Conservation (phyloP, 2,888 invertebrate species). For the Parnassius orleans region DNA sequence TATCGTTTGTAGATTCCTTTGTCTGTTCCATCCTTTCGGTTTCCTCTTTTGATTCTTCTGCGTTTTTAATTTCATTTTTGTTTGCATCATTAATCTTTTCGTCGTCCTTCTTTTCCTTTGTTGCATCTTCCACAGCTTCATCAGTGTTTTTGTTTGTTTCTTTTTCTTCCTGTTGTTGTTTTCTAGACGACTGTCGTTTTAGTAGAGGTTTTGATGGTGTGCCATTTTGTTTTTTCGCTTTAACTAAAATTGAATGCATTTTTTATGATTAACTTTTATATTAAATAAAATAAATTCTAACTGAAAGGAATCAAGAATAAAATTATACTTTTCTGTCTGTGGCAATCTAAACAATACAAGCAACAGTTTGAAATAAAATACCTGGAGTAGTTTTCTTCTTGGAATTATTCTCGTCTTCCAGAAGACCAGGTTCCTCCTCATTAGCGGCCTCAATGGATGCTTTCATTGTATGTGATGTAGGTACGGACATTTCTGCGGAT, state of each 20-base stretch:
- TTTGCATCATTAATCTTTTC: constrained; percentile 27
- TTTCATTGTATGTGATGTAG: constrained; percentile 56
- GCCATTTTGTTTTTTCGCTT: constrained; percentile 54
- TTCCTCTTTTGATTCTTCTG: constrained; percentile 24
- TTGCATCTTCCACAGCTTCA: constrained; percentile 6
- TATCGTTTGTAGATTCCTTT: constrained; percentile 24
- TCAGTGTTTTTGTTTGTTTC: constrained; percentile 31
- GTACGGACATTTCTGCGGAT: constrained; percentile 55
- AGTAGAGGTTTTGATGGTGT: constrained; percentile 45
- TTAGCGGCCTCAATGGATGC: constrained; percentile 57
- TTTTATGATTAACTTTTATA: no score
- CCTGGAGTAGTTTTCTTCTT: constrained; percentile 57
- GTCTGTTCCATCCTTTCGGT: constrained; percentile 25
- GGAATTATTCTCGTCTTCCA: constrained; percentile 35
- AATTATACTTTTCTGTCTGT: not conserved
- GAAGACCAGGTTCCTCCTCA: constrained; percentile 37
- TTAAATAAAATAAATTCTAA: not conserved
- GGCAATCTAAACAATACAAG: not conserved
- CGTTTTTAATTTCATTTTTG: constrained; percentile 20
- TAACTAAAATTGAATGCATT: constrained; percentile 28
- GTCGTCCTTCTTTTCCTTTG: constrained; percentile 32
- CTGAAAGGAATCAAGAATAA: no score
- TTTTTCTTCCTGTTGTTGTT: constrained; percentile 51
- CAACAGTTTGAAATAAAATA: constrained; percentile 28
- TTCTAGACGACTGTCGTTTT: constrained; percentile 63